Evolutionary conservation across 2,797 vertebrate genomes (phyloP), one percentile per base, ranked within the genome.

Genomic region (Sebastes oblongus): DNA sequence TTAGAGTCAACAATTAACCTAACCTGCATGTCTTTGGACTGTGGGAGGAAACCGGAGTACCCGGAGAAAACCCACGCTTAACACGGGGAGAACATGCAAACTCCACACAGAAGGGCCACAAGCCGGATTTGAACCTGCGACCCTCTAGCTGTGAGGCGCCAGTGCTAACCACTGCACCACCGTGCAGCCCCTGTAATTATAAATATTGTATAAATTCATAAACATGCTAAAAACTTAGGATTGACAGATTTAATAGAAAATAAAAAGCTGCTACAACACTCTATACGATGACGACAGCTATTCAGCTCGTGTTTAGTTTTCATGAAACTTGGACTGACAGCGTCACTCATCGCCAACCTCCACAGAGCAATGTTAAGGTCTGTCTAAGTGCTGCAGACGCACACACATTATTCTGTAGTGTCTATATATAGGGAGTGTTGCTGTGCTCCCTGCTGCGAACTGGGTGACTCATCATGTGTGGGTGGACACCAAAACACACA

Each of bases 401-500:
- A 34, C 72, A 76, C 75, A 82, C 61, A 80, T n/a, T 6, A 56
- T 29, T 58, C 22, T 76, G 66, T 46, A 66, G 80, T 30, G 22
- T 80, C 86, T 92, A 89, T 91, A 88, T 86, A 90, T 92, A 92
- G 83, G 75, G 74, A 83, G 86, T 81, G 86, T 87, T 89, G 88
- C 89, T 90, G 89, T 75, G 85, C 81, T 88, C 87, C 82, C 82
- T 86, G 81, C 87, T 87, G 83, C 30, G 85, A 82, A 62, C 76
- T 70, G 78, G 73, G 80, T 94, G 93, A 93, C 88, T 94, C 92
- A 94, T 92, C 90, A 83, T 80, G 88, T 70, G 91, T 93, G 91
- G 92, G 93, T 89, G 91, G 88, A 87, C 89, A 85, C 64, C 74
- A 66, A 81, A 75, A 79, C 71, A 75, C 84, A 80, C 81, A 81